Percentiles rank a stretch among this genome's conserved stretches.
Conservation (phyloP, 2,888 invertebrate genomes). For the Aphidius colemani region DNA sequence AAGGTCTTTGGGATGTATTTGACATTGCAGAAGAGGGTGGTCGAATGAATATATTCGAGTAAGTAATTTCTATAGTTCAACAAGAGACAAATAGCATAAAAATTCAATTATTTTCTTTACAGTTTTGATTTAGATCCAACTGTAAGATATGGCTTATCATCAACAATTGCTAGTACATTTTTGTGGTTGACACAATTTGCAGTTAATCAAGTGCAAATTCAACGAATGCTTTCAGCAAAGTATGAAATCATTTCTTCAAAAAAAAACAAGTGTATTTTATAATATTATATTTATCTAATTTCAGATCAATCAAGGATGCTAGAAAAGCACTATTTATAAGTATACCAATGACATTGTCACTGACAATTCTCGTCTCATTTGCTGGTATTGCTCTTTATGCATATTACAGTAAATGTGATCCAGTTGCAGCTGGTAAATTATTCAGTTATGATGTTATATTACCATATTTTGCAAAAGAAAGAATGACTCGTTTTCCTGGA, state of each 20-base stretch:
- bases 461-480: slow-evolving; percentile 77
- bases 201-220: slow-evolving; percentile 85
- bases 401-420: slow-evolving; percentile 82
- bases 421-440: slow-evolving; percentile 69
- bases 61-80: slow-evolving; percentile 43
- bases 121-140: slow-evolving; percentile 81
- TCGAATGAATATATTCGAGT: slow-evolving; percentile 73
- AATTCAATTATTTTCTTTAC: slow-evolving; percentile 13
- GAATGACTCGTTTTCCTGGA: slow-evolving; percentile 58
- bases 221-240: slow-evolving; percentile 73
- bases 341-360: slow-evolving; percentile 73
- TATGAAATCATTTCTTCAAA: slow-evolving; percentile 50
- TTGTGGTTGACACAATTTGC: slow-evolving; percentile 81
- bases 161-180: slow-evolving; percentile 75
- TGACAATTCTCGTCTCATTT: slow-evolving; percentile 71
- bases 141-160: slow-evolving; percentile 78
- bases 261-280: neutral
- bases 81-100: no score
- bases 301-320: slow-evolving; percentile 66
- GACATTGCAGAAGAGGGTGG: slow-evolving; percentile 69
- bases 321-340: slow-evolving; percentile 76
- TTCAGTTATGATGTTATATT: slow-evolving; percentile 73
- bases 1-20: slow-evolving; percentile 74
- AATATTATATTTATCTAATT: neutral
- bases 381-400: slow-evolving; percentile 82